These are phyloP conservation scores for Anguilla japonica DNA, from an alignment of 2,113 vertebrate genomes.

Conservation along the genomic window DNA sequence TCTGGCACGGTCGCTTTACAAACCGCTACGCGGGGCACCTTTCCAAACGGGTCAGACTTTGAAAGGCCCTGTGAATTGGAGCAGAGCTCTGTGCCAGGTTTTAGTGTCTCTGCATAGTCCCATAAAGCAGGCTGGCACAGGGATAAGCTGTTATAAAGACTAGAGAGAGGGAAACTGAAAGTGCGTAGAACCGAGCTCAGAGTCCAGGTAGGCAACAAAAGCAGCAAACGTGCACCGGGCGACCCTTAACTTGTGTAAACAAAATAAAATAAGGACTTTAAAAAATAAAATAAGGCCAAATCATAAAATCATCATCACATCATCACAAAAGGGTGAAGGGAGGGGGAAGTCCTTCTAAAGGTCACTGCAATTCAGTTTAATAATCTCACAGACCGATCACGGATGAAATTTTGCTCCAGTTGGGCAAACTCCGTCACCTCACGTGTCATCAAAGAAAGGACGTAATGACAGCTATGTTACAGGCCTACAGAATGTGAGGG, in stretches of 20 bases:
- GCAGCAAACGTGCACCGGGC: background rate
- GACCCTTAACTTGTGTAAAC: background rate
- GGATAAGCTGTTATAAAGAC: background rate
- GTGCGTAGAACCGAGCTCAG: background rate
- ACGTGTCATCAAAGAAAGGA: background rate
- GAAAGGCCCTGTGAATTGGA: background rate
- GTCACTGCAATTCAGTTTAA: background rate
- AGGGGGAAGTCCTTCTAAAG: background rate
- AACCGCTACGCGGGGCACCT: background rate
- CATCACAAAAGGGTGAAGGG: background rate
- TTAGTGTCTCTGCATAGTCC: background rate
- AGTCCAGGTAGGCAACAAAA: background rate
- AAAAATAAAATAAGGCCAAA: background rate
- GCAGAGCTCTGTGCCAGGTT: background rate
- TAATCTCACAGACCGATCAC: background rate
- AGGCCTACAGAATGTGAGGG: background rate
- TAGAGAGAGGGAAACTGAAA: background rate
- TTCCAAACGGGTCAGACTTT: background rate
- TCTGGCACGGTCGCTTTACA: background rate
- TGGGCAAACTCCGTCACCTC: background rate
- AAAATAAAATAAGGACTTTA: background rate
- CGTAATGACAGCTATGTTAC: background rate
- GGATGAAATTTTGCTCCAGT: background rate
- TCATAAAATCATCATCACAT: no score
- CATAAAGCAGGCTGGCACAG: background rate